Base-by-base conservation (phyloP, 2,888 invertebrate genomes). In the Crossocerus cetratus region DNA sequence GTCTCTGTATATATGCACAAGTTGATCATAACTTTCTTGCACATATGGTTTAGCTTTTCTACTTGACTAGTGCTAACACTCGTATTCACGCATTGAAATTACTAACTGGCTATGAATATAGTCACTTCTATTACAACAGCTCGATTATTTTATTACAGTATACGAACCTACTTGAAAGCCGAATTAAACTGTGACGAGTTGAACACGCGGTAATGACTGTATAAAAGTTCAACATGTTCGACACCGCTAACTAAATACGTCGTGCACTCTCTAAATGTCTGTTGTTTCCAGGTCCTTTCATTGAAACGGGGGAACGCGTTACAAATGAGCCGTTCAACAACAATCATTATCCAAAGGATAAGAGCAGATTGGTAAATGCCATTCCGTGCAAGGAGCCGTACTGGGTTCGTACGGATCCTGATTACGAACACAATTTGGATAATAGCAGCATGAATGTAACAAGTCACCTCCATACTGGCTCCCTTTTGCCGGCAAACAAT, bases 301-400 rank as follows among this genome's bases (percentile, higher is more conserved):
- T 79, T n/a, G 43, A 13, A 8, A 54, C 14, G 2, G 59, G 22
- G 3, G 49, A 67, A 8, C 8, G 4, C 0, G 11, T 59, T n/a
- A 13, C 18, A 0, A 2, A 20, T 0, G 4, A 57, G 13, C 23
- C 67, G 0, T 56, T 43, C 3, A 81, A 77, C 22, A 80, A 86
- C 3, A 84, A 84, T 18, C 63, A 56, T 21, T 82, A 76, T 32
- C 32, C 76, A 0, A 84, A 81, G 43, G 86, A 86, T 53, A 83
- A 78, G 42, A 83, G 84, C 61, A 74, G 69, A 55, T 76, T 87
- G 66, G 86, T 86, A 0, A 69, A 69, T 13, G 85, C 87, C 18
- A 61, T 71, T n/a, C 76, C 80, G 3, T 76, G 56, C 13, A 56
- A 44, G 0, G 55, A 76, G 3, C 86, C 86, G 2, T 11, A 32